phyloP scores from a whole-genome alignment of 1,140 invertebrate species.

The Augochlora pura region DNA sequence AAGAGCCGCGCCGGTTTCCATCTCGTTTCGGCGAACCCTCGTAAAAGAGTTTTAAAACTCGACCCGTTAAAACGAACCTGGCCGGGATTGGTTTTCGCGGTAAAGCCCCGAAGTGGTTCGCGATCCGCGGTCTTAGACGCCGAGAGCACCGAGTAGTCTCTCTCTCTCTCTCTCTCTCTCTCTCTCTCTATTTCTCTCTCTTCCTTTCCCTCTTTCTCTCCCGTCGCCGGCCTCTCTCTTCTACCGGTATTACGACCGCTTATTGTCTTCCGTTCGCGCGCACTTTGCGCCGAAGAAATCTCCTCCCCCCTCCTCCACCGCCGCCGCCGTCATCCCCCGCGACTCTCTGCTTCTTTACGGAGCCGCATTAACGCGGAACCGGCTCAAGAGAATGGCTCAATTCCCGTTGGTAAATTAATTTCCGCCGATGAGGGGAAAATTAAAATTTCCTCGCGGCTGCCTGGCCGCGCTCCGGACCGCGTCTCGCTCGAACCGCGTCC shows the following conservation, averaged over 20 bases:
- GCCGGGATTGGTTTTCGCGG: slow-evolving; percentile 58
- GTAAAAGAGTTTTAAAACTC: slow-evolving; percentile 61
- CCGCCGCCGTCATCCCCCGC: too few relatives aligned
- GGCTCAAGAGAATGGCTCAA: slow-evolving; percentile 29
- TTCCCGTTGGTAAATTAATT: slow-evolving; percentile 42
- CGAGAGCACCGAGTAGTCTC: slow-evolving; percentile 17
- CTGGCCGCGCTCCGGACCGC: neutral
- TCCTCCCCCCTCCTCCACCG: neutral
- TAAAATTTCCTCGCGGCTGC: slow-evolving; percentile 49
- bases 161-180: slow-evolving; percentile 38
- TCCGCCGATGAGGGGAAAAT: slow-evolving; percentile 28
- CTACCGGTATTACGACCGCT: slow-evolving; percentile 57
- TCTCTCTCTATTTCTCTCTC: slow-evolving; percentile 37
- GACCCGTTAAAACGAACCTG: slow-evolving; percentile 49
- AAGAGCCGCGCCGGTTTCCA: slow-evolving; percentile 34
- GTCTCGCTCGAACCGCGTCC: neutral
- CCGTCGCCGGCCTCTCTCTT: slow-evolving; percentile 34
- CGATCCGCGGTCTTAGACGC: slow-evolving; percentile 51
- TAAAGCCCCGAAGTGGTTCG: slow-evolving; percentile 55
- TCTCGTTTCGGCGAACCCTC: slow-evolving; percentile 55
- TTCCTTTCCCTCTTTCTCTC: slow-evolving; percentile 36
- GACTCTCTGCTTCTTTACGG: neutral
- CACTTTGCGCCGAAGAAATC: slow-evolving; percentile 3
- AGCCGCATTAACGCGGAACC: slow-evolving; percentile 9
- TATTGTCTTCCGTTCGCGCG: slow-evolving; percentile 52